Conservation (phyloP, 1,140 invertebrate species). For the Holotrichia oblita region DNA sequence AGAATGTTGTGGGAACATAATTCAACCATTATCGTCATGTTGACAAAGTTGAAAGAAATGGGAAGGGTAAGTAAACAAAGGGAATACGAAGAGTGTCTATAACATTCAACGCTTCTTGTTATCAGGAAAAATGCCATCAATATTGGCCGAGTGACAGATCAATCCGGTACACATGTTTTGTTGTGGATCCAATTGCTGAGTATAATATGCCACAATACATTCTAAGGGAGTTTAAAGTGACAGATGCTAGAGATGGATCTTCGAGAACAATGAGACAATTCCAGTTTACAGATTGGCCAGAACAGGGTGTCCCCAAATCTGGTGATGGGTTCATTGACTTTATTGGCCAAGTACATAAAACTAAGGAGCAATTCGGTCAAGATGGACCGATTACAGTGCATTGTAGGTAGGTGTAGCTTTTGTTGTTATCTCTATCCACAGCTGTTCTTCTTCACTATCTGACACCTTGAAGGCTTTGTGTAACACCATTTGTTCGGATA, state of each 20-base stretch:
- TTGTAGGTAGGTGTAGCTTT: slow-evolving; percentile 76
- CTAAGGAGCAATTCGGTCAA: slow-evolving; percentile 99
- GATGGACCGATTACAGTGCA: slow-evolving; percentile 99
- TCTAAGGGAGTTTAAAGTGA: slow-evolving; percentile 97
- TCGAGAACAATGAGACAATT: slow-evolving; percentile 97
- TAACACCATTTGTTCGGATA: no score
- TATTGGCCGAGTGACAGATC: slow-evolving; percentile 99
- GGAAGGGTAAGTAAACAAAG: slow-evolving; percentile 77
- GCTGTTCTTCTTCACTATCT: no score
- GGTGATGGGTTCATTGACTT: slow-evolving; percentile 98
- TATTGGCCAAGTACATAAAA: slow-evolving; percentile 99
- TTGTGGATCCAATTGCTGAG: slow-evolving; percentile 98
- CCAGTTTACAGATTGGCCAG: slow-evolving; percentile 99
- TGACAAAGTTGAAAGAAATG: slow-evolving; percentile 98
- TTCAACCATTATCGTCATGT: slow-evolving; percentile 98
- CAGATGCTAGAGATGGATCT: slow-evolving; percentile 92
- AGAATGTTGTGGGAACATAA: slow-evolving; percentile 99
- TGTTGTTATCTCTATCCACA: no score
- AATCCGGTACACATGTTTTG: slow-evolving; percentile 94
- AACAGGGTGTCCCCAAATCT: slow-evolving; percentile 96
- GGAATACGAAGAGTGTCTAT: not conserved
- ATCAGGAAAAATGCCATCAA: slow-evolving; percentile 96
- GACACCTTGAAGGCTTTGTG: no score
- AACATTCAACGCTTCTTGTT: slow-evolving; percentile 43
- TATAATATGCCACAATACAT: slow-evolving; percentile 99